These are phyloP conservation scores for Otus scops DNA, from an alignment of 2,797 vertebrate genomes.

Conservation along the genomic window DNA sequence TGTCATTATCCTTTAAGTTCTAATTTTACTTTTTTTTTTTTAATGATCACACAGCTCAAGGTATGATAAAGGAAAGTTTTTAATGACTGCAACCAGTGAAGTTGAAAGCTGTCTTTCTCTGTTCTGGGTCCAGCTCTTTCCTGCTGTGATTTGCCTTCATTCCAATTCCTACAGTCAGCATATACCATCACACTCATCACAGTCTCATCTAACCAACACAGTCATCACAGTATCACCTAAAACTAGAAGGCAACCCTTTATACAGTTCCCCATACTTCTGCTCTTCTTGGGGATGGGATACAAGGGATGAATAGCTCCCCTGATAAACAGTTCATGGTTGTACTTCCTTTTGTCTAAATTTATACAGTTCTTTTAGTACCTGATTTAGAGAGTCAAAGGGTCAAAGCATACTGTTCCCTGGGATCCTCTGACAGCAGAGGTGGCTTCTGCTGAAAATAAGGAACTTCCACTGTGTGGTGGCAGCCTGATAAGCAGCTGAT, in stretches of 20 bases:
- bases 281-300: neutral
- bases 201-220: neutral
- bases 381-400: neutral
- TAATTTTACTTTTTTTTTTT: neutral
- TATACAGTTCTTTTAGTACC: neutral
- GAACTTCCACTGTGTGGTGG: neutral
- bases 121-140: fast-evolving
- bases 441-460: neutral
- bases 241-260: neutral
- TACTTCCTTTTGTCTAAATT: neutral
- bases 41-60: neutral
- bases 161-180: neutral
- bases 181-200: neutral
- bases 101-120: neutral
- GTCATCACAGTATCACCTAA: neutral
- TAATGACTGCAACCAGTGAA: neutral
- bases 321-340: neutral
- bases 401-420: neutral
- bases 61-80: neutral
- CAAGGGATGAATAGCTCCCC: neutral
- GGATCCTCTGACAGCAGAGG: neutral
- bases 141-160: neutral
- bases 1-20: neutral
- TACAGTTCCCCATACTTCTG: neutral
- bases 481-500: neutral